Evolutionary conservation across 2,888 invertebrate species (phyloP), one percentile per base, ranked within the genome.

Genomic region (Ennomos erosarius): DNA sequence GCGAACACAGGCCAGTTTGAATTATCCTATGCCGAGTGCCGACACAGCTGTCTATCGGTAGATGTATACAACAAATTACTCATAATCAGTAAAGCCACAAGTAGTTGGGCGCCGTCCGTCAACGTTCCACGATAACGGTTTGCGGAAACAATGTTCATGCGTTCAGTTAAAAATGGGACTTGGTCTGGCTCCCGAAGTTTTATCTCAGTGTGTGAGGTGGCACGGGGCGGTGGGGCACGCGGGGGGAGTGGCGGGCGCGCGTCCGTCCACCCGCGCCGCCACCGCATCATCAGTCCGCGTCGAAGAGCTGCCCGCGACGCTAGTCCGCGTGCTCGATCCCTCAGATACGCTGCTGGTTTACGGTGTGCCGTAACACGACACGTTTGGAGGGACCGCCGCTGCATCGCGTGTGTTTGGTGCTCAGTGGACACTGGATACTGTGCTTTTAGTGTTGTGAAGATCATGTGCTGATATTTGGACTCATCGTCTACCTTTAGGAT

Each of bases 341-440:
- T 90, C 92, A 92, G 91, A 92, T 91, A 90, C 91, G 90, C 88
- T 91, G 91, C 90, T 91, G 91, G 88, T 90, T 91, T 91, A 91
- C 91, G 91, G 91, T 84, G 88, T 81, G 85, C 91, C 91, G 91
- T 91, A 91, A 91, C 90, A 91, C 90, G 91, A 91, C 91, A 92
- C 91, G 91, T 92, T 92, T 92, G 91, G 91, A 91, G 91, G 92
- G 91, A 90, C 86, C 79, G 81, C 81, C 81, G 85, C 85, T 85
- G 82, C 82, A 84, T 82, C 87, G 86, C 81, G 88, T 88, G 89
- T 90, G 88, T 81, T 84, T 86, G 79, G 88, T 90, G 88, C 84
- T 88, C 81, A 83, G 85, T 88, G 83, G 84, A 89, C 87, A 84
- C 78, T 87, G 84, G 84, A 88, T 88, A 84, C 78, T 90, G 91